Evolutionary conservation across 2,888 invertebrate species (phyloP), one percentile per base, ranked within the genome.

Genomic region (Agrochola lota): DNA sequence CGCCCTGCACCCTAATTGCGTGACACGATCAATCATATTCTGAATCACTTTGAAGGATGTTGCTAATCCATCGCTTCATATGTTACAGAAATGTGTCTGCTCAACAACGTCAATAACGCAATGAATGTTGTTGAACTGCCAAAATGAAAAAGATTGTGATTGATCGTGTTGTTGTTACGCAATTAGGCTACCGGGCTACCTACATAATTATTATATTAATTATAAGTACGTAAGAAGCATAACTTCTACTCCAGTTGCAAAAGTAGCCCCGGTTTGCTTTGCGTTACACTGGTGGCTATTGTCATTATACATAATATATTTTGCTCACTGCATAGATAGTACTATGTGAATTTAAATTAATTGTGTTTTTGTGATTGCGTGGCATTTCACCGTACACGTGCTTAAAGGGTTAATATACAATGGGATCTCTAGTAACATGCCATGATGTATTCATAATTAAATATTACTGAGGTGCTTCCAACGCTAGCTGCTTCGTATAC

Each of bases 391-490:
- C 85, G 74, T 88, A 91, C 89, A 89, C 88, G 78, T 88, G 91
- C 91, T 91, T 91, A 84, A 87, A 83, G 89, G 90, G 88, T 86
- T 84, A 85, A 85, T 87, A 85, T 85, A 87, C 79, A 86, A 81
- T 85, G 88, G 88, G 85, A 78, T 64, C 67, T 83, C 68, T 75
- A 82, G 84, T 86, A 90, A 88, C 87, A 85, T 82, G 87, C 81
- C 77, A 82, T 86, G 81, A 88, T 91, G 87, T 87, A 86, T 88
- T 88, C 90, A 91, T 86, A 83, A 84, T 88, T 78, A 79, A 86
- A 88, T 81, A 77, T 86, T 89, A 87, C 70, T 74, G 76, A 82
- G 89, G 91, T 84, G 91, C 89, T 92, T 92, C 91, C 92, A 91
- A 91, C 90, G 85, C 85, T 86, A 86, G 74, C 77, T 75, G 87